Conservation (phyloP, 2,888 invertebrate species). For the Zeuzera pyrina region DNA sequence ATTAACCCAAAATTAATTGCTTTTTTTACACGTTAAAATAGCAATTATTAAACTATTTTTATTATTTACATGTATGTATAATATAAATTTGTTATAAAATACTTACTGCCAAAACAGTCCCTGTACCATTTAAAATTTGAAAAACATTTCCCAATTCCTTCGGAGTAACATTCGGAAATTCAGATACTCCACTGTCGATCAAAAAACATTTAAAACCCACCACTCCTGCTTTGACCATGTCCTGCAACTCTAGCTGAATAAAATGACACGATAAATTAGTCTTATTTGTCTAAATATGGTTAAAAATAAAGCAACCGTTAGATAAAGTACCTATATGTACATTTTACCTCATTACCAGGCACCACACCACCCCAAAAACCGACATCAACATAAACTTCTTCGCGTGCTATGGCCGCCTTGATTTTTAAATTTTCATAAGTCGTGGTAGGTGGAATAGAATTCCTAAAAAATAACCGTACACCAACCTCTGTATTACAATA, state of each 20-base stretch:
- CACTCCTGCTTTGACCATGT: constrained; percentile 76
- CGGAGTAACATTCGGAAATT: constrained; percentile 75
- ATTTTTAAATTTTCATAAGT: constrained; percentile 72
- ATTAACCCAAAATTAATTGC: too few relatives aligned
- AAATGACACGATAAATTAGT: too few relatives aligned
- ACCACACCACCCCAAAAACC: constrained; percentile 88
- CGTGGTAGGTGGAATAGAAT: constrained; percentile 81
- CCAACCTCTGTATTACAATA: too few relatives aligned
- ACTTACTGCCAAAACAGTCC: constrained; percentile 78
- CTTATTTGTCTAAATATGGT: too few relatives aligned
- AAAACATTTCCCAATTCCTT: constrained; percentile 74
- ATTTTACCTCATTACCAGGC: constrained; percentile 77
- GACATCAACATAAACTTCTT: constrained; percentile 77
- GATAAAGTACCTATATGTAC: too few relatives aligned
- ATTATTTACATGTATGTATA: too few relatives aligned
- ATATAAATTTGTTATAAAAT: too few relatives aligned
- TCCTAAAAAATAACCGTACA: constrained; percentile 70
- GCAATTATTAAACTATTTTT: too few relatives aligned
- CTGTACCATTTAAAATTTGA: constrained; percentile 70
- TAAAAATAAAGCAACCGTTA: too few relatives aligned
- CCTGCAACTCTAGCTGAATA: too few relatives aligned
- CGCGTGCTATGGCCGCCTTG: constrained; percentile 74
- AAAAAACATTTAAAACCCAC: constrained; percentile 84
- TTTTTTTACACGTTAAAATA: too few relatives aligned
- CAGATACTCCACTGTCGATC: constrained; percentile 78